Percentiles rank a stretch among this genome's conserved stretches.
These are phyloP conservation scores for Intellagama lesueurii DNA, from an alignment of 2,797 vertebrate species.

Conservation along the genomic window DNA sequence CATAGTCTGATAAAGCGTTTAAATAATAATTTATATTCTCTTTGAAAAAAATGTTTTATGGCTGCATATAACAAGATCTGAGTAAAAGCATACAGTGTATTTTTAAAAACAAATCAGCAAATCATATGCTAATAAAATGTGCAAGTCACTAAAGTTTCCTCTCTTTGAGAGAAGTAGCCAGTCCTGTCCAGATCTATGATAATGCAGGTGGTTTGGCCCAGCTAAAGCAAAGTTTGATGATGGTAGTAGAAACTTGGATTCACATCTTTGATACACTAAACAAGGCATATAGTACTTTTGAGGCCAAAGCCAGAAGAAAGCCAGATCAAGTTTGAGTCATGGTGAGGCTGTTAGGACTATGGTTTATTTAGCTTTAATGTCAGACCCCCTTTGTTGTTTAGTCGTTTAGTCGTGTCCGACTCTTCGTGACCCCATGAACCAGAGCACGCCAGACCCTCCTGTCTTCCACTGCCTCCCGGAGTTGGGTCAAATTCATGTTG, in stretches of 20 bases:
- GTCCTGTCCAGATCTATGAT: not conserved
- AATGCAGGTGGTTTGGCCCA: too few relatives aligned
- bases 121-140: not conserved
- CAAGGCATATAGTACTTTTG: not conserved
- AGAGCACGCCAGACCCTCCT: too few relatives aligned
- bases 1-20: not conserved
- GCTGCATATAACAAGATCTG: not conserved
- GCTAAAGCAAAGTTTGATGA: not conserved
- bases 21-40: not conserved
- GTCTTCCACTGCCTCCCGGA: too few relatives aligned
- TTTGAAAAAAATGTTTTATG: not conserved
- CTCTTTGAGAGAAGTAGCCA: not conserved
- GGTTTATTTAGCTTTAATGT: too few relatives aligned
- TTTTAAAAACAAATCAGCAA: not conserved
- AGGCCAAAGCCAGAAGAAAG: not conserved
- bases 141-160: not conserved
- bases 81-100: not conserved
- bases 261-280: not conserved
- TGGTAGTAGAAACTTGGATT: not conserved
- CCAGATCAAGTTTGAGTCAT: not conserved
- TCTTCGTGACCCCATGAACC: too few relatives aligned
- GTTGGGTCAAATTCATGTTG: too few relatives aligned
- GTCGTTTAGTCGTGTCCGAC: too few relatives aligned
- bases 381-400: not conserved
- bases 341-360: too few relatives aligned